phyloP scores from a whole-genome alignment of 2,797 vertebrate genomes.

The Steatocranus sp. region DNA sequence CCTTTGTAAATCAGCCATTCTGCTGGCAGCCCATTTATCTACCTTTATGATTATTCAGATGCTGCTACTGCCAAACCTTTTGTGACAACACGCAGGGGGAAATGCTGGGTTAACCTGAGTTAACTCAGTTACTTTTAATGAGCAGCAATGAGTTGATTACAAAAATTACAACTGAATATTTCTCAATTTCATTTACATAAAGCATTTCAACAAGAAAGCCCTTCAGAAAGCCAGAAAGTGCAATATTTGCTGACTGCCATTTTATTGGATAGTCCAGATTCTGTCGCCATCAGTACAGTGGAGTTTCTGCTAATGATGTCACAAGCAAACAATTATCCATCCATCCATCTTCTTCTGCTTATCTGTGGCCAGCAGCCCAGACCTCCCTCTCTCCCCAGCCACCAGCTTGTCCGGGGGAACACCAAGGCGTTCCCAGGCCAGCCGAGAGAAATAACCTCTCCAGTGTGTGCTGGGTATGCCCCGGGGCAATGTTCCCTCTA shows the following conservation, averaged over 20 bases:
- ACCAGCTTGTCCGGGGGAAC: neutral
- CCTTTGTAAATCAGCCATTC: neutral
- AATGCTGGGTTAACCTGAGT: neutral
- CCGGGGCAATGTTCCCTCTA: too few species aligned
- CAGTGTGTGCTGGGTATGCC: neutral
- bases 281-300: neutral
- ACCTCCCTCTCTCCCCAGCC: neutral
- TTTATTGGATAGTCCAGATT: neutral
- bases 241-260: neutral
- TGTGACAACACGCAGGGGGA: neutral
- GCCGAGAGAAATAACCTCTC: neutral
- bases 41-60: neutral
- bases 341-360: neutral
- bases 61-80: neutral
- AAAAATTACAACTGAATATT: neutral
- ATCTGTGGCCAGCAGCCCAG: neutral
- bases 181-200: neutral
- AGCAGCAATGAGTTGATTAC: neutral
- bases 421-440: neutral
- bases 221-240: neutral
- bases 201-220: neutral
- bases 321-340: neutral
- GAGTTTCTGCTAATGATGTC: neutral
- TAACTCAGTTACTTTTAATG: neutral
- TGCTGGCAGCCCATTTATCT: neutral